Conservation (phyloP, 2,113 vertebrate genomes). For the Bombycilla garrulus region DNA sequence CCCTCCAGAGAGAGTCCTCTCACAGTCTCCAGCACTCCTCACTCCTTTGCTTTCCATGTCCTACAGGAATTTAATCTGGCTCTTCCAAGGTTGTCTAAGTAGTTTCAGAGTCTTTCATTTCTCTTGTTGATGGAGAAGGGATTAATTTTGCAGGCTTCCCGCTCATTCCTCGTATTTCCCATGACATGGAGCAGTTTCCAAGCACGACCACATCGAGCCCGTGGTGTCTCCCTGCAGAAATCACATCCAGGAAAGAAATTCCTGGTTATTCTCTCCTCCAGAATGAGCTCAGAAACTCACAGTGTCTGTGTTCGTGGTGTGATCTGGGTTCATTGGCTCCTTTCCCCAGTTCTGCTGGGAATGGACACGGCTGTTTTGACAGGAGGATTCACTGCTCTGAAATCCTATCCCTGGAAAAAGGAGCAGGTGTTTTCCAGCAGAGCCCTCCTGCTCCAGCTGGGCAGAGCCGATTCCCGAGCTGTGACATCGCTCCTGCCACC, state of each 20-base stretch:
- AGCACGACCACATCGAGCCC: neutral
- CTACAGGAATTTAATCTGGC: neutral
- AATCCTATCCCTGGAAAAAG: neutral
- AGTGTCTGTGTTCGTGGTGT: neutral
- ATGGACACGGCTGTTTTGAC: neutral
- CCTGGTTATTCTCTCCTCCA: neutral
- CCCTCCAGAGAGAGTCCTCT: neutral
- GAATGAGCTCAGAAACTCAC: neutral
- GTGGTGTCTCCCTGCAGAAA: neutral
- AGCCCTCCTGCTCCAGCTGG: neutral
- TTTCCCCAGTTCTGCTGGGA: neutral
- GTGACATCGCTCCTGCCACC: fast-evolving
- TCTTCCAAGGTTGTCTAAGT: neutral
- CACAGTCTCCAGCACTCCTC: fast-evolving
- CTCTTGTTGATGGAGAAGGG: neutral
- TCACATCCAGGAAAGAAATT: neutral
- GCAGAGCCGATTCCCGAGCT: neutral
- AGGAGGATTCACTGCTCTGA: neutral
- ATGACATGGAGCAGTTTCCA: neutral
- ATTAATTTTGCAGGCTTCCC: neutral
- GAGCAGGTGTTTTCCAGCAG: constrained; percentile 27
- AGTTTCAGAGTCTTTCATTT: neutral
- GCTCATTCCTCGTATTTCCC: neutral
- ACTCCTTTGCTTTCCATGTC: neutral
- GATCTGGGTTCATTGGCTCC: neutral